Evolutionary conservation across 2,888 invertebrate genomes (phyloP), one percentile per base, ranked within the genome.

Genomic region (Macrophya annulata): DNA sequence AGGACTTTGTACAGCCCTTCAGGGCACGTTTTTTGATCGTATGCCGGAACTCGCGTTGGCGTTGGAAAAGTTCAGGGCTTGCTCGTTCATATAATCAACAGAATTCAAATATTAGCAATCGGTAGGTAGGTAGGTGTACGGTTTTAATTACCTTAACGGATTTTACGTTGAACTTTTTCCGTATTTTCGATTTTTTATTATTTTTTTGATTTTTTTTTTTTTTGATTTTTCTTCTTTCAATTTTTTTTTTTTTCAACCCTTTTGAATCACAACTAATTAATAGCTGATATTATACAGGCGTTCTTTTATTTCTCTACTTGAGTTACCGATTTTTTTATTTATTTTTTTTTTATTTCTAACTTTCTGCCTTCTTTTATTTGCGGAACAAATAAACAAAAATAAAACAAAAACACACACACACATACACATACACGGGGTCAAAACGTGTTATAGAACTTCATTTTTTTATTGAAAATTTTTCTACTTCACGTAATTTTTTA

Each of bases 91-190:
- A 15, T 68, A 68, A 37, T 68, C 68, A 37, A 68, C 68, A 25
- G 31, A 68, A 68, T 68, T 68, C 68, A 37, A 68, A 68, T 68
- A 68, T 68, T 25, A 68, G 68, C 68, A 12, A 68, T 68, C 25
- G 37, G 31, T 1, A 10, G n/a, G n/a, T n/a, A n/a, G n/a, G n/a
- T n/a, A n/a, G n/a, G n/a, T n/a, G n/a, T 17, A 17, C 68, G 17
- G 37, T 17, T 37, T 37, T 31, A 68, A 31, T 37, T 37, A 68
- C 37, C 37, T 37, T 25, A 15, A 31, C 15, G 68, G 37, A 68
- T 68, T 55, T 55, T 4, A 68, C 15, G 5, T 37, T 6, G 37
- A 68, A 68, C 62, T 62, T 21, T 62, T 62, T 12, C 10, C n/a
- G n/a, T n/a, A n/a, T n/a, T n/a, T n/a, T n/a, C n/a, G n/a, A n/a